Evolutionary conservation across 2,888 invertebrate genomes (phyloP), one percentile per base, ranked within the genome.

Genomic region (Leucoptera coffeella): DNA sequence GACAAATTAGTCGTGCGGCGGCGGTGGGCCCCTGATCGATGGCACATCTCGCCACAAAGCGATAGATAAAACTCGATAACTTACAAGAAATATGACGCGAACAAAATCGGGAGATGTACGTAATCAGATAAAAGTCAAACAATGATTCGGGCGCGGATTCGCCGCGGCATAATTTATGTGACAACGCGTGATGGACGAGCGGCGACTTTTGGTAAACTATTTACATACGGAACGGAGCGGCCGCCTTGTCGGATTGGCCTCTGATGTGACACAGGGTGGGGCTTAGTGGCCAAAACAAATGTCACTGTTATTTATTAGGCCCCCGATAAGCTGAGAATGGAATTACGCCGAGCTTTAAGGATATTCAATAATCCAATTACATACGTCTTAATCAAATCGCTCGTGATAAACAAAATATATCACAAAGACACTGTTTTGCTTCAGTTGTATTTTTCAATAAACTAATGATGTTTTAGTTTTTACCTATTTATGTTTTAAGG

Each of bases 91-190:
- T 65, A 69, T 69, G 69, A 69, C 58, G 67, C 65, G 67, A 67
- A 69, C 69, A 65, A 65, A 69, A 67, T 69, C 69, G 62, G 64
- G 62, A 67, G 67, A 69, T 64, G 62, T 62, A 60, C 61, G 67
- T 67, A 67, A 67, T 67, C 67, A 69, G 69, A 69, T 69, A 69
- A 69, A 69, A 67, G 67, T 67, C 69, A 64, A 64, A 67, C 67
- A 69, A 65, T 69, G 69, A 67, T 67, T 67, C 64, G 64, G 57
- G 61, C 64, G 64, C 67, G 67, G 67, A 69, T 67, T 67, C 65
- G 65, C 67, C 67, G 67, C 65, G 62, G 69, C 64, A 69, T 69
- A 69, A 69, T 69, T 69, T 69, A 69, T 69, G 69, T 65, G 69
- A 69, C 69, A 67, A 62, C 65, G 60, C 58, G 61, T 65, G 67